Evolutionary conservation across 2,888 invertebrate species (phyloP), one percentile per base, ranked within the genome.

Genomic region (Acrobasis consociella): DNA sequence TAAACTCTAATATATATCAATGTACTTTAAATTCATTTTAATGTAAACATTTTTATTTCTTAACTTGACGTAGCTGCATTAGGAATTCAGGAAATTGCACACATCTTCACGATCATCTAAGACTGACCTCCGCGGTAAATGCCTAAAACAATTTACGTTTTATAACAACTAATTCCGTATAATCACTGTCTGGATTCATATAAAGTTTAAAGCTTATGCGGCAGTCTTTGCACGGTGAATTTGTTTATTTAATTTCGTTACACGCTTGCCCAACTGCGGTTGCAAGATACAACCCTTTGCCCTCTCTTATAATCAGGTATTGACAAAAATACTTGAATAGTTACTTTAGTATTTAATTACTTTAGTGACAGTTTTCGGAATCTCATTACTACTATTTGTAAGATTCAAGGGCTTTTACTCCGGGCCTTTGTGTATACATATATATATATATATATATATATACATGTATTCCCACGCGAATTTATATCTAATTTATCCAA

Each of bases 91-190:
- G 46, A 46, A 46, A 46, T 46, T 46, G 46, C 46, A 46, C 11
- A 42, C 11, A 42, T 39, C 9, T 42, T 46, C 46, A 46, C 46
- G 46, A 46, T 46, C 46, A 46, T 46, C 46, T n/a, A 2, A 11
- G 46, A 1, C 11, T 46, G 46, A 46, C 46, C 46, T 46, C 46
- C 46, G 46, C 46, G 5, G 46, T 13, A 50, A 50, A 50, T 50
- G 50, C 17, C 50, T 50, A 50, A 17, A 50, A 50, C 50, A 50
- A 50, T 50, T 50, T 50, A 50, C 50, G 31, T 49, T 49, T 49
- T 15, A 22, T 22, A 50, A n/a, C 10, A 13, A 50, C 50, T 50
- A 50, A 50, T 50, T 16, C 50, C 50, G 50, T 50, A 16, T 17
- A 50, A 22, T 50, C 11, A 50, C 16, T 17, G 10, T 11, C 11